Evolutionary conservation across 2,113 vertebrate species (phyloP).

Genomic region (Pantherophis guttatus): DNA sequence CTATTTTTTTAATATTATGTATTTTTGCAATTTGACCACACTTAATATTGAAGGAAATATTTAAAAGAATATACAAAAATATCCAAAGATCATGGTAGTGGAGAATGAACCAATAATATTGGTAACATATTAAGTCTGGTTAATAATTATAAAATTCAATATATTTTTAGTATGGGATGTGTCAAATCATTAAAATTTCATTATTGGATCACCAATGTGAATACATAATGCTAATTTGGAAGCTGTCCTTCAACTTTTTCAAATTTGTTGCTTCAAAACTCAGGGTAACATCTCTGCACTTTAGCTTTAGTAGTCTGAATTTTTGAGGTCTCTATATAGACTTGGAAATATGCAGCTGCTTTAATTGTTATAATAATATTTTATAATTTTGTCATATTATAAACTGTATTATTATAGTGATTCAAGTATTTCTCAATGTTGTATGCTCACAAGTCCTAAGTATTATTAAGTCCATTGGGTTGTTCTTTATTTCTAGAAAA

Average conservation of each 20-base stretch:
- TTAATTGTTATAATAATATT: not conserved
- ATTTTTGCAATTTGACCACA: conserved; percentile 65
- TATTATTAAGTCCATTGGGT: not conserved
- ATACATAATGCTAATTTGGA: not conserved
- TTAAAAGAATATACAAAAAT: not conserved
- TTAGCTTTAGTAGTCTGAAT: not conserved
- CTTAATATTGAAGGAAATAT: conserved; percentile 37
- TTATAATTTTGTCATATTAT: not conserved
- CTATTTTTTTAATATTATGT: conserved; percentile 67
- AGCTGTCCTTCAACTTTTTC: not conserved
- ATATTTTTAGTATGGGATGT: not conserved
- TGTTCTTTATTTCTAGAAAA: not conserved
- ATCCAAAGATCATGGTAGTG: not conserved
- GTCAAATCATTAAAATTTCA: not conserved
- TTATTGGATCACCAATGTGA: not conserved
- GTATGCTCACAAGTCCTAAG: not conserved
- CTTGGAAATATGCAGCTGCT: not conserved
- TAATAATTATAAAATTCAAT: not conserved
- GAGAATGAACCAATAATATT: not conserved
- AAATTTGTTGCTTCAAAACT: not conserved
- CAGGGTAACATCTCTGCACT: not conserved
- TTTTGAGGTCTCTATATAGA: not conserved
- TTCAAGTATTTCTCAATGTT: not conserved
- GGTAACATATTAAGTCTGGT: not conserved
- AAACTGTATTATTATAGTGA: not conserved